Percentiles rank a stretch among this genome's conserved stretches.
Conservation (phyloP, 2,113 vertebrate genomes). For the Chaetodon trifascialis region DNA sequence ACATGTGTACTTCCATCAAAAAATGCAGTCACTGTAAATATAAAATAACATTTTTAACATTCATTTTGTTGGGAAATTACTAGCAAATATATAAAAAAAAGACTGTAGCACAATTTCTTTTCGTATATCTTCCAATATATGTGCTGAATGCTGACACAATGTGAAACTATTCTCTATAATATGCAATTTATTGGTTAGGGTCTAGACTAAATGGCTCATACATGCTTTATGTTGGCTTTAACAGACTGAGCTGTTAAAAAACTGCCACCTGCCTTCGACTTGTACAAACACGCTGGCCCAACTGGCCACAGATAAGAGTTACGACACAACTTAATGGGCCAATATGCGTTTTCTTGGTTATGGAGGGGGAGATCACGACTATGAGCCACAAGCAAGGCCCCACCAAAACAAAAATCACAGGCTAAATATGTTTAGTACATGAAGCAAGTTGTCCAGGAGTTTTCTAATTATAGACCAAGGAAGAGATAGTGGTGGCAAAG, state of each 20-base stretch:
- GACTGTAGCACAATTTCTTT: not conserved
- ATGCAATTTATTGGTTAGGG: not conserved
- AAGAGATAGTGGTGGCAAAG: not conserved
- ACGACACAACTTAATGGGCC: slow-evolving; percentile 46
- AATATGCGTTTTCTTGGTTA: slow-evolving; percentile 12
- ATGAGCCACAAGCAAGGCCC: not conserved
- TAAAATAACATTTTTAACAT: not conserved
- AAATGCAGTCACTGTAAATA: not conserved
- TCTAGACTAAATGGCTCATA: not conserved
- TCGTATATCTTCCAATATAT: not conserved
- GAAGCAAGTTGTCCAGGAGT: not conserved
- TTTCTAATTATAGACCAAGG: slow-evolving; percentile 42
- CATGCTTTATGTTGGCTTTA: not conserved
- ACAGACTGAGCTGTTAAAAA: slow-evolving; percentile 18
- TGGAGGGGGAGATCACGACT: not conserved
- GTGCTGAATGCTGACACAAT: not conserved
- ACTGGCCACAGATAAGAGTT: slow-evolving; percentile 51
- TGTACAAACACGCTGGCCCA: not conserved
- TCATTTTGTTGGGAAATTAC: not conserved
- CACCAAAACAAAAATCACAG: not conserved
- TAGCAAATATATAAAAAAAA: not conserved
- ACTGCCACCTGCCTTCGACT: slow-evolving; percentile 8
- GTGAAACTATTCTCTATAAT: not conserved
- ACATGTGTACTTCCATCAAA: not conserved
- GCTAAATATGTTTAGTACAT: not conserved